These are phyloP conservation scores for Ciconia nigra DNA, from an alignment of 2,797 vertebrate genomes.

Conservation along the genomic window DNA sequence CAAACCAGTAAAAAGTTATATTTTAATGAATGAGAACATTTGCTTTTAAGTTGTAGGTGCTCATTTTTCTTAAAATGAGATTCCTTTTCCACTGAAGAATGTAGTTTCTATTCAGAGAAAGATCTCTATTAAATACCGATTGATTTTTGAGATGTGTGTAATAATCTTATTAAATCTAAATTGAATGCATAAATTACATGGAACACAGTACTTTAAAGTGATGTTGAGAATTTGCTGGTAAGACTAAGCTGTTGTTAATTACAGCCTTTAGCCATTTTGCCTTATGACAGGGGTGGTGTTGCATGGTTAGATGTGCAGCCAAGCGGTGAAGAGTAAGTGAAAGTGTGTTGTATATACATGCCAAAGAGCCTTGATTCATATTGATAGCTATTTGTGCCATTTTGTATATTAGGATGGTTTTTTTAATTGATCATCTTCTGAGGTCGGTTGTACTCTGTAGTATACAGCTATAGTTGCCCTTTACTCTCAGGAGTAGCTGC, in stretches of 20 bases:
- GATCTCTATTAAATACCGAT: not conserved
- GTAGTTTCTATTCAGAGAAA: not conserved
- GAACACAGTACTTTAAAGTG: not conserved
- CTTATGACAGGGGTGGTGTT: not conserved
- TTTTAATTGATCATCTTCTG: constrained; percentile 28
- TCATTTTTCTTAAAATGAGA: not conserved
- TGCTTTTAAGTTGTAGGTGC: not conserved
- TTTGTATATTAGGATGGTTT: not conserved
- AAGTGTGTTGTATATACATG: not conserved
- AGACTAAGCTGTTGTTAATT: not conserved
- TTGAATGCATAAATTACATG: not conserved
- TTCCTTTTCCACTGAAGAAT: not conserved
- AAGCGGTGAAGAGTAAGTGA: not conserved
- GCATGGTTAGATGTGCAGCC: not conserved
- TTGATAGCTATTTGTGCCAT: not conserved
- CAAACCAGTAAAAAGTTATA: accelerated
- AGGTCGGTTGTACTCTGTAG: constrained; percentile 51
- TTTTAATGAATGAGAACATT: no score
- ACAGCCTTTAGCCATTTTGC: not conserved
- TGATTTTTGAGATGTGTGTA: not conserved
- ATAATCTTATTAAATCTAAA: not conserved
- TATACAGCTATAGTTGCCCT: constrained; percentile 43
- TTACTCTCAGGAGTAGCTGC: constrained; percentile 72
- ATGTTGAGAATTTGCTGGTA: not conserved
- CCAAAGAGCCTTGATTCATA: not conserved